Evolutionary conservation across 1,140 invertebrate genomes (phyloP).

Genomic region (Drosophila seguyi): DNA sequence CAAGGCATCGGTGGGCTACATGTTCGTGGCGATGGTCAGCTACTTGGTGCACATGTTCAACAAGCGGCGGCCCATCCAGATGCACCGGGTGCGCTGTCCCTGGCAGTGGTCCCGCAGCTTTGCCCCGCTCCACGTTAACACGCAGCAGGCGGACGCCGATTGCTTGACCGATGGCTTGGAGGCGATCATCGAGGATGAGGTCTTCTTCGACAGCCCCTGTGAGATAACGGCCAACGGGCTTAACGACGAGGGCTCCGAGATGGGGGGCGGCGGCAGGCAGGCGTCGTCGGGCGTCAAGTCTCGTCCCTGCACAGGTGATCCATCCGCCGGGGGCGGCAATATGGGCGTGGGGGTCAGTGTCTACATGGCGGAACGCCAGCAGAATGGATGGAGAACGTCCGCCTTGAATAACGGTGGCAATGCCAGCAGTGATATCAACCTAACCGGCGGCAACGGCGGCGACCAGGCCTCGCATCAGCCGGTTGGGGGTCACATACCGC

Average conservation of each 20-base stretch:
- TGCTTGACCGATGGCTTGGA: constrained; percentile 58
- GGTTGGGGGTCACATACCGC: constrained; percentile 31
- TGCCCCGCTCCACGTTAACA: constrained; percentile 83
- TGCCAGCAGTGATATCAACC: constrained; percentile 51
- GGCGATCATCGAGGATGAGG: constrained; percentile 69
- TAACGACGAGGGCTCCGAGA: constrained; percentile 46
- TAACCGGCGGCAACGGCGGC: constrained; percentile 12
- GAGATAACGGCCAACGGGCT: constrained; percentile 23
- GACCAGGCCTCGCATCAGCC: constrained; percentile 47
- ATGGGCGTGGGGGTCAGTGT: constrained; percentile 53
- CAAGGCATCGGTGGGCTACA: constrained; percentile 87
- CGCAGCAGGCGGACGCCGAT: constrained; percentile 27
- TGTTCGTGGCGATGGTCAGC: constrained; percentile 87
- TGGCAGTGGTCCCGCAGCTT: constrained; percentile 87
- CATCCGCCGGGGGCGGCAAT: constrained; percentile 2
- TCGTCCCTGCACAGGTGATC: constrained; percentile 3
- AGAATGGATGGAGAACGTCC: constrained; percentile 77
- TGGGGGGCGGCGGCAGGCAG: constrained; percentile 10
- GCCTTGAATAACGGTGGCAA: constrained; percentile 54
- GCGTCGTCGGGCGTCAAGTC: constrained; percentile 3
- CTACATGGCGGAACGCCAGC: constrained; percentile 62
- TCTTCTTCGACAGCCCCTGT: constrained; percentile 78
- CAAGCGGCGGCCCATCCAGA: constrained; percentile 84
- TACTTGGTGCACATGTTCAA: constrained; percentile 86
- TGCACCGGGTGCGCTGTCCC: constrained; percentile 73